Evolutionary conservation across 2,797 vertebrate species (phyloP).

Genomic region (Mallotus villosus): DNA sequence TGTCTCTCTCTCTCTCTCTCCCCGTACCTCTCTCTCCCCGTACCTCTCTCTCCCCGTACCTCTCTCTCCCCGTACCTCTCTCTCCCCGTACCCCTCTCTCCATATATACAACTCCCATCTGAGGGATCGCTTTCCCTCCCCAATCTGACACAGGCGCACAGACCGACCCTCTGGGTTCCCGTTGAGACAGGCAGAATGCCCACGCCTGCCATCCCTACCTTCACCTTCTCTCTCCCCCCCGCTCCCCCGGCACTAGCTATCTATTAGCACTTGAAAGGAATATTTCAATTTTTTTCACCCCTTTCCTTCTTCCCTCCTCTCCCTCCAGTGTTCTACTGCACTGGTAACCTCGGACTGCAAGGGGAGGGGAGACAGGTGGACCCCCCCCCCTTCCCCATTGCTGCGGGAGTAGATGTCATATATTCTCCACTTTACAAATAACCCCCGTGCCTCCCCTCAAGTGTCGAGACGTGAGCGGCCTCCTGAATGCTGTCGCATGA

Average conservation of each 20-base stretch:
- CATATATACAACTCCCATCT: neutral
- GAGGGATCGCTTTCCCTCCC: slow-evolving; percentile 10
- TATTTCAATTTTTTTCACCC: slow-evolving; percentile 8
- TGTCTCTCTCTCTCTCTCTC: neutral
- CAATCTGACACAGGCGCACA: slow-evolving; percentile 36
- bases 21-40: neutral
- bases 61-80: neutral
- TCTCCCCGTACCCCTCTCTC: neutral
- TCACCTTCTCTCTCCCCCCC: neutral
- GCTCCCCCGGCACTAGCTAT: too few species aligned
- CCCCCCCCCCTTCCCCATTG: neutral
- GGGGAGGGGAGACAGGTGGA: neutral
- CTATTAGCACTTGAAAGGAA: slow-evolving; percentile 45
- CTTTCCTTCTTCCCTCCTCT: neutral
- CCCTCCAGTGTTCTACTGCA: too few species aligned
- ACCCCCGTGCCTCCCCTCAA: slow-evolving; percentile 8
- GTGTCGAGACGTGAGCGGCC: slow-evolving; percentile 6
- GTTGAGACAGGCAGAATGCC: slow-evolving; percentile 42
- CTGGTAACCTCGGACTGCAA: neutral
- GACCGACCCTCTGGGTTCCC: slow-evolving; percentile 27
- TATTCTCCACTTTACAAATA: neutral
- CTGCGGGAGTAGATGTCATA: too few species aligned
- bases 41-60: slow-evolving; percentile 7
- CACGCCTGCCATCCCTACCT: slow-evolving; percentile 36
- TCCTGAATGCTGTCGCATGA: slow-evolving; percentile 20